These are phyloP conservation scores for Puma concolor DNA, from an alignment of 2,113 vertebrate species.

Conservation along the genomic window DNA sequence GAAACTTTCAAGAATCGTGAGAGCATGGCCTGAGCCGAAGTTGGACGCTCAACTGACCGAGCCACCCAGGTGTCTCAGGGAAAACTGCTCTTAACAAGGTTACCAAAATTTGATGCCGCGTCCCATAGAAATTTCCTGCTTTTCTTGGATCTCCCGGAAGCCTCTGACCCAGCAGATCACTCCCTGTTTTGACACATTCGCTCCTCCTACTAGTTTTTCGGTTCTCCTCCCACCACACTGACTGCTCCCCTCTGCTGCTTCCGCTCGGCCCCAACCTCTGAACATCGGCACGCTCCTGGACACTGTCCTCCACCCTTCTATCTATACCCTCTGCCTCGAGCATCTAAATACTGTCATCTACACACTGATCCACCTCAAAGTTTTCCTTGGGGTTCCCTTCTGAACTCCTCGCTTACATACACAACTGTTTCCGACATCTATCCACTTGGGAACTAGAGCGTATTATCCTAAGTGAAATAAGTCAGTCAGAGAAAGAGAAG, in stretches of 20 bases:
- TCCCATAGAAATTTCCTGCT: background rate
- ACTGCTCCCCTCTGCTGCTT: background rate
- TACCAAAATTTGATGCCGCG: background rate
- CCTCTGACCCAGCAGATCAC: background rate
- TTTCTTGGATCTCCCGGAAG: background rate
- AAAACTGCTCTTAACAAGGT: background rate
- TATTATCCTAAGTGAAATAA: no score
- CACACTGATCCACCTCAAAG: background rate
- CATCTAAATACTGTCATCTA: background rate
- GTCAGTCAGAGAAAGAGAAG: no score
- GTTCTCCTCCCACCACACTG: background rate
- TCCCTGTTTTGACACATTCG: background rate
- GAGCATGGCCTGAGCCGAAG: no score
- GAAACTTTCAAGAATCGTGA: background rate
- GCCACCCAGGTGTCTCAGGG: background rate
- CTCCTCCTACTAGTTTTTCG: background rate
- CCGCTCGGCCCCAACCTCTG: background rate
- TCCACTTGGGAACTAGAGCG: background rate
- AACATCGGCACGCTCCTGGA: background rate
- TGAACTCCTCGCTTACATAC: background rate
- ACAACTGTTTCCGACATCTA: background rate
- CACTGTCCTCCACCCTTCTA: background rate
- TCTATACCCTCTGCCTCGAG: background rate
- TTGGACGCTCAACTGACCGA: no score
- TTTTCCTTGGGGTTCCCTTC: background rate